Percentiles rank a stretch among this genome's conserved stretches.
These are phyloP conservation scores for Tragelaphus buxtoni DNA, from an alignment of 2,113 vertebrate genomes.

Conservation along the genomic window DNA sequence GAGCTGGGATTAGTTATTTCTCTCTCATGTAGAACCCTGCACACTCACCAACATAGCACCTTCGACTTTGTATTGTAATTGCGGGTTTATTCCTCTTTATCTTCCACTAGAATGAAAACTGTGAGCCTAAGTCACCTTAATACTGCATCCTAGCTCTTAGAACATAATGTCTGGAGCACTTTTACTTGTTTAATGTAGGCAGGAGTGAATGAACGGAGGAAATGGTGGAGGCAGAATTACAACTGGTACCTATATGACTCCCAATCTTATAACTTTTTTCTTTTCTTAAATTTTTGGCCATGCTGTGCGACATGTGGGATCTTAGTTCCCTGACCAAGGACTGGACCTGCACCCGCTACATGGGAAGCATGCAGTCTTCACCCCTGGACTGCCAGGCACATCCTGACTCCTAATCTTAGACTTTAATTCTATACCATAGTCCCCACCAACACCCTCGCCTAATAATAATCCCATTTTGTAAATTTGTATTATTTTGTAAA, in stretches of 20 bases:
- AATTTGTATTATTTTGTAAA: constrained; percentile 6
- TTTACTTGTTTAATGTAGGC: neutral
- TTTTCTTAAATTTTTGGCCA: neutral
- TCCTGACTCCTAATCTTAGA: neutral
- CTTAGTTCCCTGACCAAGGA: neutral
- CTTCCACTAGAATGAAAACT: neutral
- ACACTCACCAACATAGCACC: neutral
- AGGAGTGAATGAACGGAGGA: neutral
- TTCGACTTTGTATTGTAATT: neutral
- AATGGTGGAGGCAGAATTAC: neutral
- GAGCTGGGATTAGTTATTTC: neutral
- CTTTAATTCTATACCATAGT: neutral
- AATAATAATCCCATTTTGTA: neutral
- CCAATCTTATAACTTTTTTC: neutral
- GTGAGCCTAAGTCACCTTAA: neutral
- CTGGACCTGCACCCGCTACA: neutral
- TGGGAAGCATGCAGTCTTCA: neutral
- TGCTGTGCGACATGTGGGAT: neutral
- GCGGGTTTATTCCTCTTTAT: neutral
- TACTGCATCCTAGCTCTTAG: neutral
- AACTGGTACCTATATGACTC: neutral
- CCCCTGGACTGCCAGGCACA: neutral
- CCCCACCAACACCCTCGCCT: neutral
- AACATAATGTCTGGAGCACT: neutral
- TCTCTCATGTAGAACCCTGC: neutral